These are phyloP conservation scores for Lytechinus variegatus DNA, from an alignment of 35 echinoderm and acorn worm genomes.

Conservation along the genomic window DNA sequence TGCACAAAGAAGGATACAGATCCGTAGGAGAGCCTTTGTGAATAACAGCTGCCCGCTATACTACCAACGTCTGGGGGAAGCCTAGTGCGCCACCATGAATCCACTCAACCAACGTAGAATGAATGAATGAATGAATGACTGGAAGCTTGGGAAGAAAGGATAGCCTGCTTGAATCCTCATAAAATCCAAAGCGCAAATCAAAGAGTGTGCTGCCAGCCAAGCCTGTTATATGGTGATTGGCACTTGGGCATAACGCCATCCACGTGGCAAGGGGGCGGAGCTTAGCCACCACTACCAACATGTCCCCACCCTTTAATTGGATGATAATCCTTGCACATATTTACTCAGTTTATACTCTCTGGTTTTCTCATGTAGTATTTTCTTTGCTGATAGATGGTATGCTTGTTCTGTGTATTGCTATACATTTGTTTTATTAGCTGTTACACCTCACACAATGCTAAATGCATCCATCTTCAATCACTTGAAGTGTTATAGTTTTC, in stretches of 20 bases:
- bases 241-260: not conserved
- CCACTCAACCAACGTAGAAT: not conserved
- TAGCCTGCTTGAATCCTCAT: not conserved
- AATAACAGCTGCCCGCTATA: not conserved
- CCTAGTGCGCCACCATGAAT: not conserved
- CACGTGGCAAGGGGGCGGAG: slow-evolving; percentile 42
- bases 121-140: slow-evolving; percentile 2
- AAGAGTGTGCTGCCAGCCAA: not conserved
- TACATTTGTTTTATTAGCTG: not conserved
- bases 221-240: slow-evolving; percentile 24
- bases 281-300: not conserved
- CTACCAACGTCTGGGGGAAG: not conserved
- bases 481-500: not conserved
- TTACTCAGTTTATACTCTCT: not conserved
- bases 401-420: not conserved
- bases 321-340: not conserved
- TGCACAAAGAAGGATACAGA: not conserved
- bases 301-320: slow-evolving; percentile 18
- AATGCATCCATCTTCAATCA: not conserved
- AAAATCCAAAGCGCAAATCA: slow-evolving; percentile 9
- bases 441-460: not conserved
- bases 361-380: not conserved
- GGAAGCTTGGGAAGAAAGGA: not conserved
- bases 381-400: not conserved
- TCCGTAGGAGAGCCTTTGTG: not conserved